Conservation (phyloP, 2,888 invertebrate genomes). For the Lasioglossum figueresi region DNA sequence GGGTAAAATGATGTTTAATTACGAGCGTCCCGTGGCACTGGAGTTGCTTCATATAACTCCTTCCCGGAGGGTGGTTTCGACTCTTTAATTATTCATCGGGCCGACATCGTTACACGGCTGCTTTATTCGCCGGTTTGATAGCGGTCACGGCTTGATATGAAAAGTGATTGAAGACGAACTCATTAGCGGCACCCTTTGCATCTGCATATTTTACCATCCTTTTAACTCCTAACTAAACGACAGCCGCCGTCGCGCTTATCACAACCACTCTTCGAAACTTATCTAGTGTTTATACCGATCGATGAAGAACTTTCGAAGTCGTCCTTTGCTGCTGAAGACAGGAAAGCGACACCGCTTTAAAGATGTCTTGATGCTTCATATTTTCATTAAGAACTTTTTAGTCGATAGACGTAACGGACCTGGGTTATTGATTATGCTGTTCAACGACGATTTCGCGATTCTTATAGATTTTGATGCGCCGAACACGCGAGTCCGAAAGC, state of each 20-base stretch:
- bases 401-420: not conserved
- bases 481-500: not conserved
- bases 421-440: not conserved
- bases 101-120: not conserved
- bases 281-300: constrained; percentile 12
- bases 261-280: constrained; percentile 18
- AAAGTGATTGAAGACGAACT: constrained; percentile 36
- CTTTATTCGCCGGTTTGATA: constrained; percentile 14
- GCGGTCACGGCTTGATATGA: constrained; percentile 18
- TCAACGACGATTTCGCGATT: not conserved
- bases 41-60: not conserved
- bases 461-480: not conserved
- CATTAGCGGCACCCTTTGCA: constrained; percentile 19
- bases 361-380: not conserved
- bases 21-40: not conserved
- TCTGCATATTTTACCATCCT: not conserved
- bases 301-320: constrained; percentile 34
- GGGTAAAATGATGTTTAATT: constrained; percentile 32
- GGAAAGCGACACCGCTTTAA: not conserved
- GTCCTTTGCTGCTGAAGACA: not conserved
- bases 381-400: not conserved
- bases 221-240: constrained; percentile 7
- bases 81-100: constrained; percentile 37
- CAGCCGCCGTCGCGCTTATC: constrained; percentile 26
- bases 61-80: not conserved